Evolutionary conservation across 2,888 invertebrate genomes (phyloP).

Genomic region (Clivina fossor): DNA sequence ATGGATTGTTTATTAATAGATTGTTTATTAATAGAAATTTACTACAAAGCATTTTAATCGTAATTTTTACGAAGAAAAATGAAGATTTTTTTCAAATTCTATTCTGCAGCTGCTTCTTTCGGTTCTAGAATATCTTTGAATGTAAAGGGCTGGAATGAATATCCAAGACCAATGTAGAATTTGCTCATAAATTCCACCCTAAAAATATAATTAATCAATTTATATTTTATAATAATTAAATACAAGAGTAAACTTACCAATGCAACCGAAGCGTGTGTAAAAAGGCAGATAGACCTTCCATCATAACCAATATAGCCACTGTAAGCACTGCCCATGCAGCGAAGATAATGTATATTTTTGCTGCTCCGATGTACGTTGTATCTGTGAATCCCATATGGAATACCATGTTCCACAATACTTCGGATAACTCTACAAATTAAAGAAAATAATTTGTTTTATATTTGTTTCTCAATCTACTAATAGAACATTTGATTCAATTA

Average conservation of each 20-base stretch:
- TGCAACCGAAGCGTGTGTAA: conserved; percentile 86
- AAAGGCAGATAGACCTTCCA: conserved; percentile 92
- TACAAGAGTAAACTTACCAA: conserved; percentile 60
- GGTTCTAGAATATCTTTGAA: conserved; percentile 73
- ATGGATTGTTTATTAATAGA: no score
- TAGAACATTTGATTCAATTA: no score
- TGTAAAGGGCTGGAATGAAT: conserved; percentile 82
- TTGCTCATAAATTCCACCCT: conserved; percentile 89
- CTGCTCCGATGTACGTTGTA: conserved; percentile 52
- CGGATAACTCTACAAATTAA: conserved; percentile 73
- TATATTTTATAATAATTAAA: background rate
- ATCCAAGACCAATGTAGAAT: conserved; percentile 82
- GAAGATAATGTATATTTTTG: conserved; percentile 67
- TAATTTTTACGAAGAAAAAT: no score
- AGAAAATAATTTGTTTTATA: no score
- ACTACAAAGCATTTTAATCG: no score
- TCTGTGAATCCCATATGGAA: conserved; percentile 51
- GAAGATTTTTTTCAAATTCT: conserved; percentile 12
- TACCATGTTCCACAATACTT: conserved; percentile 76
- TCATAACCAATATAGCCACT: conserved; percentile 78
- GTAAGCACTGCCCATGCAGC: conserved; percentile 79
- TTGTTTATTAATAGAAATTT: no score
- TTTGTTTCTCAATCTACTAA: no score
- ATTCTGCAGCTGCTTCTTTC: conserved; percentile 51
- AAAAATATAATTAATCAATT: conserved; percentile 38